Base-by-base conservation (phyloP, 2,888 invertebrate species). In the Polietes domitor region DNA sequence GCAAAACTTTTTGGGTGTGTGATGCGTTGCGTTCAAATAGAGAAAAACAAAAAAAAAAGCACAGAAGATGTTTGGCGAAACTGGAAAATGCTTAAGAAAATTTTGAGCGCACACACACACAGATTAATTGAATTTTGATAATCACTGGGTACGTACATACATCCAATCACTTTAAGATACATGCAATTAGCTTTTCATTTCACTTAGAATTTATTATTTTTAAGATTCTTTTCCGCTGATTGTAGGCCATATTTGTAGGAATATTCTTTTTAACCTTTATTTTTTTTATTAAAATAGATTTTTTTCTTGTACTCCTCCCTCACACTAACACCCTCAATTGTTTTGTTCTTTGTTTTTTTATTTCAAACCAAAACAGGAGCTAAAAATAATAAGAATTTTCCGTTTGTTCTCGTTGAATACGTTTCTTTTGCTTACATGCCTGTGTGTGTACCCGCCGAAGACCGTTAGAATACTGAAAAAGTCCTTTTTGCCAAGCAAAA, bases 1-100 rank as follows among this genome's bases (percentile, higher is more conserved):
- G n/a, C n/a, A n/a, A 41, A 19, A 55, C 21, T 65, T 41, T 58
- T 37, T 78, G 84, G 84, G 84, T 81, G 84, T 84, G 84, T 84
- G 80, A 75, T n/a, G n/a, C n/a, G n/a, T n/a, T n/a, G n/a, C n/a
- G n/a, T n/a, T n/a, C n/a, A n/a, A n/a, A n/a, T 47, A 63, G n/a
- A 15, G 63, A 19, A 17, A 75, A 28, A 75, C 12, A 53, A 12
- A 74, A 41, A 61, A 15, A 50, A 19, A n/a, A n/a, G 21, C 12
- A 12, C 7, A 43, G 9, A 70, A 21, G 32, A 32, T 61, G 1
- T 65, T 41, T 37, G 9, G 19, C 37, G 37, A 65, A 65, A 65
- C n/a, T n/a, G n/a, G n/a, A 65, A 65, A 41, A 9, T 41, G 5
- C 32, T 6, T 9, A 32, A 32, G 32, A 6, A n/a, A n/a, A n/a